Base-by-base conservation (phyloP, 2,113 vertebrate genomes). In the Eolophus roseicapilla region DNA sequence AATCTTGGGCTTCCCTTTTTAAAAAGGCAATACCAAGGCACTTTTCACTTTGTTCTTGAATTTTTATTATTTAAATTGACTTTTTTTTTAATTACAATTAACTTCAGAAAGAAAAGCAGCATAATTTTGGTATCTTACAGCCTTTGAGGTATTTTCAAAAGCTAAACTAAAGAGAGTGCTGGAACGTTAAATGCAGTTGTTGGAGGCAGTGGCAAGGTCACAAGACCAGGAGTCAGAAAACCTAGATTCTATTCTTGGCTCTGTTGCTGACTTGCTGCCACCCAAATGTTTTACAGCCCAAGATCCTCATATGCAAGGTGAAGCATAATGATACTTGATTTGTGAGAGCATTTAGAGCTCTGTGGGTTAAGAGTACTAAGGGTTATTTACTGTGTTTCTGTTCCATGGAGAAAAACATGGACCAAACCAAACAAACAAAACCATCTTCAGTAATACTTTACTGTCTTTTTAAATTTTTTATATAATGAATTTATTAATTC, bases 241-340 rank as follows among this genome's bases (percentile, higher is more conserved):
- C n/a, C 74, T 91, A 62, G 92, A 82, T 95, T 94, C 96, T 97
- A 95, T 96, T 96, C 95, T 96, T 87, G 96, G 88, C 95, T 95
- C 92, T 93, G 80, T 75, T 88, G 94, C 95, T 96, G 96, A 96
- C 91, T 96, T 96, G 96, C 92, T 95, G 81, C 88, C 95, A 96
- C 92, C 53, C 74, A 76, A 91, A 88, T 95, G 94, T 80, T 84
- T 63, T 71, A 24, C 90, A 92, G 80, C 82, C 88, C 86, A 76
- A 84, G 93, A 82, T 93, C 83, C 68, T 92, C 74, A 27, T 73
- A 27, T 35, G 47, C 77, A 82, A 96, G 69, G 92, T 94, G 95
- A 83, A 91, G 75, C 73, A 82, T 92, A 92, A 82, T 84, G 93
- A 93, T 87, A 92, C 44, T 90, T 96, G 64, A 92, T 90, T 93